Evolutionary conservation across 2,113 vertebrate species (phyloP), one percentile per base, ranked within the genome.

Genomic region (rat (Rattus norvegicus)): DNA sequence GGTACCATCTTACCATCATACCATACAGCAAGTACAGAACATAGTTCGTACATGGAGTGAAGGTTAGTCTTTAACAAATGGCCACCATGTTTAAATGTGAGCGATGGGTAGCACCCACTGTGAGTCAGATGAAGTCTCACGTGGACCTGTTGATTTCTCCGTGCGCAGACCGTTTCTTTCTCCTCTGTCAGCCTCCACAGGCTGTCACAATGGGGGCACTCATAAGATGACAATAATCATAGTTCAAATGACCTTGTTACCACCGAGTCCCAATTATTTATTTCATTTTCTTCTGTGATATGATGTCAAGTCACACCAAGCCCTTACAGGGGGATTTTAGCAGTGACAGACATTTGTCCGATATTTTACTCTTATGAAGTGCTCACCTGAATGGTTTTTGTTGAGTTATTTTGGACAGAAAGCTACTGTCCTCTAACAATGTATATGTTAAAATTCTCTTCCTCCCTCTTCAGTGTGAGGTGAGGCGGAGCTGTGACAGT

Each of bases 141-240:
- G 67, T 89, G 73, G 84, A 88, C 88, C 73, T 59, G 61, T 92
- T 24, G 12, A 19, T 76, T 87, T 94, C 67, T 87, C 54, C 56
- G 10, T 22, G 28, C 20, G 4, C 22, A 16, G 67, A 28, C 1
- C 24, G 3, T 69, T 70, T 49, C 28, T 33, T 65, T 24, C 33
- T 52, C 54, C 26, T 26, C 19, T 14, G 7, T 24, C 43, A 88
- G 16, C 20, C 36, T 33, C 52, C 2, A 86, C 4, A 81, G 52
- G 28, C 33, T 24, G 2, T 65, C 30, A 69, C 72, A 85, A 73
- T 26, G 54, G 39, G 16, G 83, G 70, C 49, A 89, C 52, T 79
- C 7, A 56, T 72, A 88, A 84, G n/a, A 63, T 72, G 63, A 24
- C 81, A 5, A 77, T 12, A 54, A 84, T 79, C 81, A 1, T 83